Evolutionary conservation across 2,888 invertebrate species (phyloP).

Genomic region (Sinhomidia bicolor): DNA sequence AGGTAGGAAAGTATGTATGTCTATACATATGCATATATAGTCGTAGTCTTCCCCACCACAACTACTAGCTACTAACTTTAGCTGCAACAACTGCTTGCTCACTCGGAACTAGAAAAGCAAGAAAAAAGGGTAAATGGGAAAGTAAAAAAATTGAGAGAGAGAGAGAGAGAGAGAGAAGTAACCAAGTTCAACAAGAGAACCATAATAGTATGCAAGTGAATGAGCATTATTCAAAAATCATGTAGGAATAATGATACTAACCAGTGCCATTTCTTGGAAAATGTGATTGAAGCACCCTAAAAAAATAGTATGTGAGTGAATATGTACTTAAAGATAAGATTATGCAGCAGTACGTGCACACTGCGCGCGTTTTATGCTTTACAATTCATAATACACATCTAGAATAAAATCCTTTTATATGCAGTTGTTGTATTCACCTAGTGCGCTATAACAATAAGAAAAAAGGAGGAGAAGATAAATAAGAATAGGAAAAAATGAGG

Average conservation of each 20-base stretch:
- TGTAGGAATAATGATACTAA: conserved; percentile 69
- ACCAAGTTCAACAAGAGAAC: conserved; percentile 25
- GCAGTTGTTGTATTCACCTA: too few relatives aligned
- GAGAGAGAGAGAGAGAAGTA: not conserved
- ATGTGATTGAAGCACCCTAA: conserved; percentile 62
- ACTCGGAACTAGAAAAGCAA: conserved; percentile 22
- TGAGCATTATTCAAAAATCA: conserved; percentile 70
- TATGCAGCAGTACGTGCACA: not conserved
- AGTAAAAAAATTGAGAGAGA: not conserved
- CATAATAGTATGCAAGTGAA: conserved; percentile 35
- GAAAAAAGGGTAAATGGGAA: not conserved
- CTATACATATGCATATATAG: too few relatives aligned
- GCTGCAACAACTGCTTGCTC: conserved; percentile 20
- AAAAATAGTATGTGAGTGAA: not conserved
- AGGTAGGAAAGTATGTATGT: too few relatives aligned
- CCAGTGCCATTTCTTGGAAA: conserved; percentile 62
- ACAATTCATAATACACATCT: not conserved
- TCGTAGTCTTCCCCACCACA: not conserved
- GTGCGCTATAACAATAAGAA: too few relatives aligned
- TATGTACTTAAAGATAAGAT: not conserved
- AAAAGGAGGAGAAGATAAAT: not conserved
- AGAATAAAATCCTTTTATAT: too few relatives aligned
- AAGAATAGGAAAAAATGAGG: not conserved
- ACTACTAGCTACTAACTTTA: not conserved
- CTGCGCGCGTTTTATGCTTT: too few relatives aligned